A percentile compares a stretch with the other conserved stretches of the same genome.
These are phyloP conservation scores for Venusia cambrica DNA, from an alignment of 2,888 invertebrate species.

Conservation along the genomic window DNA sequence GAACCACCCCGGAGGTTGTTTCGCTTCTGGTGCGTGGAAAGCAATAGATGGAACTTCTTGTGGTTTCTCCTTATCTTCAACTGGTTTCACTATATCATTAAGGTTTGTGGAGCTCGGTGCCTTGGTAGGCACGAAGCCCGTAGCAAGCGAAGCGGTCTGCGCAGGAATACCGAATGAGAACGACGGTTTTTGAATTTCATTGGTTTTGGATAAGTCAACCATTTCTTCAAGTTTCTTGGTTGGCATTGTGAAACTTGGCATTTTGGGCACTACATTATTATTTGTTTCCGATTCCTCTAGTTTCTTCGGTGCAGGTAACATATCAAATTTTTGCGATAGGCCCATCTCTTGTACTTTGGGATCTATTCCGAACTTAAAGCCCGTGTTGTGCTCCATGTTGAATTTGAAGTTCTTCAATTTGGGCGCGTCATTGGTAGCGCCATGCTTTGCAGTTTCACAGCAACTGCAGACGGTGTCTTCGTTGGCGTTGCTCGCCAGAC, in stretches of 20 bases:
- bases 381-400: conserved; percentile 34
- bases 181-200: conserved; percentile 37
- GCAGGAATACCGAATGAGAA: conserved; percentile 59
- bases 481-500: conserved; percentile 55
- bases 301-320: conserved; percentile 26
- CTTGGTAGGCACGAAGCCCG: background rate
- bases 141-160: conserved; percentile 13
- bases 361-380: conserved; percentile 65
- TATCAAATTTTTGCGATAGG: conserved; percentile 31
- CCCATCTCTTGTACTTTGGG: conserved; percentile 40
- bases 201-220: conserved; percentile 22
- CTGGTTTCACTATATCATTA: conserved; percentile 24
- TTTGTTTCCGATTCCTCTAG: conserved; percentile 53
- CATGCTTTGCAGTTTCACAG: conserved; percentile 46
- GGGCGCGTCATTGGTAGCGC: conserved; percentile 2
- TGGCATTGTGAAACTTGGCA: conserved; percentile 43
- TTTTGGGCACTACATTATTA: conserved; percentile 53
- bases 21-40: conserved; percentile 19
- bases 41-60: conserved; percentile 51
- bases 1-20: conserved; percentile 23
- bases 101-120: conserved; percentile 17
- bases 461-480: conserved; percentile 51
- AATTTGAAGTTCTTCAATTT: conserved; percentile 45
- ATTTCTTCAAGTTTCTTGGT: conserved; percentile 36
- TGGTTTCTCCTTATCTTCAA: conserved; percentile 38